Percentiles rank a stretch among this genome's conserved stretches.
Conservation (phyloP, 2,113 vertebrate species). For the Synchiropus splendidus region DNA sequence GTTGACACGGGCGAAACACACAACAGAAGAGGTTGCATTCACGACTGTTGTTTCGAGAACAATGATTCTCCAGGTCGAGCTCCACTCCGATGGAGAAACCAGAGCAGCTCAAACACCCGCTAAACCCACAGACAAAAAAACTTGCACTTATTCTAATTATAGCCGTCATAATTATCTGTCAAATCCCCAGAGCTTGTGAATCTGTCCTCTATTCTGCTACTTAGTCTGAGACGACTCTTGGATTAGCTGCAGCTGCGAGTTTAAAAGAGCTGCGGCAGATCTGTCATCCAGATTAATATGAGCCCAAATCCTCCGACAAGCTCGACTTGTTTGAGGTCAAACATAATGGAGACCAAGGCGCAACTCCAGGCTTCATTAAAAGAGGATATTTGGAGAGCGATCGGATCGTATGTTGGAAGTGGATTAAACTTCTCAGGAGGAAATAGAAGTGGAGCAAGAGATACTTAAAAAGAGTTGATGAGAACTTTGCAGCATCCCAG, state of each 20-base stretch:
- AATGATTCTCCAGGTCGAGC: too few relatives aligned
- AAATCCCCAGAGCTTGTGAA: too few relatives aligned
- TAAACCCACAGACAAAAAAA: too few relatives aligned
- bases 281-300: not conserved
- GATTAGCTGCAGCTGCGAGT: not conserved
- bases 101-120: too few relatives aligned
- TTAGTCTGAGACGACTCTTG: too few relatives aligned
- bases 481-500: conserved; percentile 32
- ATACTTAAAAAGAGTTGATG: conserved; percentile 33
- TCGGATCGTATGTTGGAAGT: conserved; percentile 43
- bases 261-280: conserved; percentile 2
- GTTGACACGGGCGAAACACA: too few relatives aligned
- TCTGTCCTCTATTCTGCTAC: too few relatives aligned
- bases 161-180: too few relatives aligned
- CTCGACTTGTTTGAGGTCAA: conserved; percentile 32
- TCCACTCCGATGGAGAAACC: too few relatives aligned
- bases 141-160: too few relatives aligned
- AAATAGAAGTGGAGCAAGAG: conserved; percentile 32
- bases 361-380: conserved; percentile 32
- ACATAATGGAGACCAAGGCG: conserved; percentile 16
- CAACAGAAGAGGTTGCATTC: too few relatives aligned
- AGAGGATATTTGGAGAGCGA: conserved; percentile 41
- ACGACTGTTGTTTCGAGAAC: too few relatives aligned
- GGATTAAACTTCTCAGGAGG: conserved; percentile 48
- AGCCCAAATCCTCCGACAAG: conserved; percentile 4